These are phyloP conservation scores for Brachyhypopomus occidentalis DNA, from an alignment of 2,113 vertebrate species.

Conservation along the genomic window DNA sequence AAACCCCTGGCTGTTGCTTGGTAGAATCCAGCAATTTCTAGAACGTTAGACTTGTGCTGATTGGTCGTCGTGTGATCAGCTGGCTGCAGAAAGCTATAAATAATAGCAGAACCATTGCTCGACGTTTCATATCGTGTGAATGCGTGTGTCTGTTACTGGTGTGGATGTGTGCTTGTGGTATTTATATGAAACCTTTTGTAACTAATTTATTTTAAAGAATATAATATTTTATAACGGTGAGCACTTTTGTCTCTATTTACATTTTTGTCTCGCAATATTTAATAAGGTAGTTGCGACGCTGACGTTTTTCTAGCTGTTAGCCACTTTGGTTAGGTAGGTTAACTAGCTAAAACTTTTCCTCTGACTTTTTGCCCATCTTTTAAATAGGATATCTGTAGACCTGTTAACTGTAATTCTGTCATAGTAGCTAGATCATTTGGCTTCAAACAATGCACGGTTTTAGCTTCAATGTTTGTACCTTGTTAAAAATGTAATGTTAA, in stretches of 20 bases:
- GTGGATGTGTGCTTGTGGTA: slow-evolving; percentile 7
- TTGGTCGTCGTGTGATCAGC: slow-evolving; percentile 64
- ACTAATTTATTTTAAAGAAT: slow-evolving; percentile 53
- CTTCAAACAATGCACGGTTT: background rate
- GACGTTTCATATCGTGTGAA: slow-evolving; percentile 26
- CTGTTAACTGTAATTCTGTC: background rate
- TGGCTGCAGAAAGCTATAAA: slow-evolving; percentile 66
- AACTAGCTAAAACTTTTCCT: background rate
- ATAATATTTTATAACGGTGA: slow-evolving; percentile 50
- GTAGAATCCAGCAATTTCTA: slow-evolving; percentile 6
- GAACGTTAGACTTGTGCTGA: slow-evolving; percentile 51
- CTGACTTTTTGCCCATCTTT: background rate
- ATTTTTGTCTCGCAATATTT: background rate
- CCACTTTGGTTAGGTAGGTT: no score
- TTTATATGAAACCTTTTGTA: slow-evolving; percentile 45
- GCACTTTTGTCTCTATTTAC: background rate
- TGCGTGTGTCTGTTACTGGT: background rate
- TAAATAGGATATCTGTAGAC: background rate
- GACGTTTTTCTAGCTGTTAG: background rate
- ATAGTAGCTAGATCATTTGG: background rate
- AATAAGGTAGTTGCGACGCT: background rate
- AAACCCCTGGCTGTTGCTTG: slow-evolving; percentile 33
- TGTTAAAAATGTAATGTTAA: no score
- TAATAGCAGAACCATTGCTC: background rate
- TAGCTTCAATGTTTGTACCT: no score